Conservation (phyloP, 53 echinoderm and acorn worm species). For the Zoroaster sp. region DNA sequence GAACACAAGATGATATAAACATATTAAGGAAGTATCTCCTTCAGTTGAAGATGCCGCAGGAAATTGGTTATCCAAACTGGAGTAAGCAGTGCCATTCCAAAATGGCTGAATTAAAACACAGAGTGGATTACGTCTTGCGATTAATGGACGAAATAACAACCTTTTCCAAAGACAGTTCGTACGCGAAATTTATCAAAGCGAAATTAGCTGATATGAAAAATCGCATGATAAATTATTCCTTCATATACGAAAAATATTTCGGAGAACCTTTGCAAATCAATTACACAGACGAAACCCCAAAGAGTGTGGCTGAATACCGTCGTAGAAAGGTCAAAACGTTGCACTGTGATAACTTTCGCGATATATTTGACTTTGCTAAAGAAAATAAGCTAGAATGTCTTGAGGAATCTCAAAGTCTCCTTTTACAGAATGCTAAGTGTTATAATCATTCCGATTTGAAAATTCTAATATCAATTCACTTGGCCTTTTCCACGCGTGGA, state of each 20-base stretch:
- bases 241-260: constrained; percentile 28
- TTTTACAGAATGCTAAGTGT: not conserved
- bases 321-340: constrained; percentile 17
- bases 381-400: not conserved
- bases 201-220: constrained; percentile 22
- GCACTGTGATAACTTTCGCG: constrained; percentile 22
- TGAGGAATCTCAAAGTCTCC: not conserved
- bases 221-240: not conserved
- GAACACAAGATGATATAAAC: not conserved
- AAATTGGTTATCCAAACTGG: not conserved
- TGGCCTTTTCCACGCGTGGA: constrained; percentile 45
- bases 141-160: constrained; percentile 37
- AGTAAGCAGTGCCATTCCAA: not conserved
- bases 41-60: no score
- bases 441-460: constrained; percentile 49
- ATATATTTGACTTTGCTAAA: constrained; percentile 37
- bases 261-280: not conserved
- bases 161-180: constrained; percentile 42
- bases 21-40: no score
- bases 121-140: constrained; percentile 7
- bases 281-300: not conserved
- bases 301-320: constrained; percentile 12
- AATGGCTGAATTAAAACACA: not conserved
- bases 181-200: not conserved
- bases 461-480: constrained; percentile 7